Evolutionary conservation across 1,140 invertebrate genomes (phyloP), one percentile per base, ranked within the genome.

Genomic region (Polypedilum pembai): DNA sequence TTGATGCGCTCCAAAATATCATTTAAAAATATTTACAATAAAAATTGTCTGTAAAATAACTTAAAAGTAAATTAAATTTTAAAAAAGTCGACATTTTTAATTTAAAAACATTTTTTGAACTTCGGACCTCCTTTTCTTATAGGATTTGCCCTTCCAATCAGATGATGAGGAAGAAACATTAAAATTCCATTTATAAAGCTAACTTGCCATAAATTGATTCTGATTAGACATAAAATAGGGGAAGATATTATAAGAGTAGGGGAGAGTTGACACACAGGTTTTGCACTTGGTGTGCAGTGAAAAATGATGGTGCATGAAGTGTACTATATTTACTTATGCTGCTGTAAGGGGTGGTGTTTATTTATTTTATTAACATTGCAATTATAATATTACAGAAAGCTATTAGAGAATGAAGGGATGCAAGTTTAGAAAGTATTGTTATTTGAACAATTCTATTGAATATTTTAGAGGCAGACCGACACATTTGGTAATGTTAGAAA

Each of bases 341-440:
- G 45, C 65, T 21, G 18, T 69, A 21, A 8, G 65, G 65, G 65
- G 65, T 69, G 65, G 65, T 20, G 65, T 69, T 69, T 69, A 69
- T 69, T 69, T 69, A 69, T 69, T 69, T 21, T 69, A 69, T 69
- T 69, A 69, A 69, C 65, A 69, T 69, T 69, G 20, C 65, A 69
- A 69, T 69, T 69, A 69, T 20, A 69, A 69, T 69, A 69, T 69
- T 69, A 69, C 1, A 20, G 65, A 69, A 69, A 69, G 20, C 65
- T 69, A 69, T 69, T 69, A 69, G 20, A 69, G 65, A 18, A 18
- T 18, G 65, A 69, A 15, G 7, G 65, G 20, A 69, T 20, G 65
- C 0, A 21, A 69, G 65, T 56, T 56, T 10, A n/a, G 8, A 56
- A 15, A n/a, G 12, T n/a, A 56, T 15, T 56, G 7, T 15, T 4